Base-by-base conservation (phyloP, 2,797 vertebrate species). In the Avahi laniger region DNA sequence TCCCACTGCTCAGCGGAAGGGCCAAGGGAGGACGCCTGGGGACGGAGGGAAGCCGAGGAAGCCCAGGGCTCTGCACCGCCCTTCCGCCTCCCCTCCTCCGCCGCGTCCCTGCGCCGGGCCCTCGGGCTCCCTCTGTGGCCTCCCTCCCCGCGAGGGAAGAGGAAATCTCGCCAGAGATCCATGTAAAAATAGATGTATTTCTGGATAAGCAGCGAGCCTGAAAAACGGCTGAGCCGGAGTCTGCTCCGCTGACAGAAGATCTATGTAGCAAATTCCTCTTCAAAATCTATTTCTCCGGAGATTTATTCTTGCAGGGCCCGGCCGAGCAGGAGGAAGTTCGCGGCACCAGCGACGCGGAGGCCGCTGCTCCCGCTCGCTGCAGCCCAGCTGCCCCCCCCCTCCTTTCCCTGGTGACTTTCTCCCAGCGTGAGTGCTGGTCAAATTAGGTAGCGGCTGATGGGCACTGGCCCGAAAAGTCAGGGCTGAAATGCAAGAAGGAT, bases 101-200 rank as follows among this genome's bases (percentile, higher is more conserved):
- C 67, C 1, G 0, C 0, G 4, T n/a, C 50, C 30, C 20, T 0
- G 5, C 3, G 33, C 15, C 46, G 10, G 4, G 4, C 54, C 69
- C 84, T 50, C 18, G 1, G 17, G 22, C 81, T 79, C 22, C 79
- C 48, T 41, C 43, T 3, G 0, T 0, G 0, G 48, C 43, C 52
- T 87, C 79, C 83, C 48, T 12, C 67, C 46, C 72, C 1, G 2
- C 0, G 14, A 59, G 89, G 79, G 59, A 75, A 89, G 94, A 93
- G 75, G 82, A 95, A 93, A 84, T 89, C 80, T 97, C 0, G 1
- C 96, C 59, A 38, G 94, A 95, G 81, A 94, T 43, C 89, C 84
- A 17, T 90, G 96, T 96, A 93, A 97, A 97, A 97, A 97, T 96
- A 97, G 97, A 97, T 97, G 91, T 94, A 94, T 97, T 96, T 97